A percentile compares a stretch with the other conserved stretches of the same genome.
phyloP scores from a whole-genome alignment of 2,113 vertebrate genomes.

The Ctenomys sociabilis region DNA sequence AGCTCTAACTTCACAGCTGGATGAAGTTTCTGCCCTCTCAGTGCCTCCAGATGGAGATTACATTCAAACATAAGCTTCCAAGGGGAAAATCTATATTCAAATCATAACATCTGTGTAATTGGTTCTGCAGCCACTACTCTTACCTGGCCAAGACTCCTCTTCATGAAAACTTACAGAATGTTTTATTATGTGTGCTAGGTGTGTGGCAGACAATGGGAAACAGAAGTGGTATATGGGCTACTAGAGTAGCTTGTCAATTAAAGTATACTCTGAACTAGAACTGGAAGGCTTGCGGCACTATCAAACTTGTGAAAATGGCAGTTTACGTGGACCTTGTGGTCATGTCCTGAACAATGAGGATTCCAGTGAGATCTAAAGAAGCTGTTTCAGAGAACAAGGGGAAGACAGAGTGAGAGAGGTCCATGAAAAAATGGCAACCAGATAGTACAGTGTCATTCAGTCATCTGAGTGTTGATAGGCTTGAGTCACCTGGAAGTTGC shows the following conservation, averaged over 20 bases:
- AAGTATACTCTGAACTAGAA: background rate
- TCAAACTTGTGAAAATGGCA: background rate
- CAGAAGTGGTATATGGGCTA: background rate
- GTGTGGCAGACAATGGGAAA: background rate
- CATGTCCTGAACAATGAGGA: background rate
- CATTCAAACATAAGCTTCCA: background rate
- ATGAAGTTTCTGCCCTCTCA: background rate
- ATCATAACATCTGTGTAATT: no score
- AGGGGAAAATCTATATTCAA: background rate
- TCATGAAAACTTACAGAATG: background rate
- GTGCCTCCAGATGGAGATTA: no score
- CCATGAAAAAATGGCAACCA: background rate
- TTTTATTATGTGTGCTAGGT: background rate
- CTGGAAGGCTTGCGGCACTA: background rate
- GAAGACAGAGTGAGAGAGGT: background rate
- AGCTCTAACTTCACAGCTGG: background rate
- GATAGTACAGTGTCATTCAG: background rate
- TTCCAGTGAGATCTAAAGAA: background rate
- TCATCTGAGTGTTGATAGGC: background rate
- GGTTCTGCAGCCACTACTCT: background rate
- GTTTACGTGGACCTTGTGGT: background rate
- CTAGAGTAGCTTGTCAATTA: background rate
- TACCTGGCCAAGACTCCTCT: background rate
- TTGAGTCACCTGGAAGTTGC: background rate
- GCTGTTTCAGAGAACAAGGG: background rate